Evolutionary conservation across 2,797 vertebrate species (phyloP), one percentile per base, ranked within the genome.

Genomic region (Phataginus tetradactyla): DNA sequence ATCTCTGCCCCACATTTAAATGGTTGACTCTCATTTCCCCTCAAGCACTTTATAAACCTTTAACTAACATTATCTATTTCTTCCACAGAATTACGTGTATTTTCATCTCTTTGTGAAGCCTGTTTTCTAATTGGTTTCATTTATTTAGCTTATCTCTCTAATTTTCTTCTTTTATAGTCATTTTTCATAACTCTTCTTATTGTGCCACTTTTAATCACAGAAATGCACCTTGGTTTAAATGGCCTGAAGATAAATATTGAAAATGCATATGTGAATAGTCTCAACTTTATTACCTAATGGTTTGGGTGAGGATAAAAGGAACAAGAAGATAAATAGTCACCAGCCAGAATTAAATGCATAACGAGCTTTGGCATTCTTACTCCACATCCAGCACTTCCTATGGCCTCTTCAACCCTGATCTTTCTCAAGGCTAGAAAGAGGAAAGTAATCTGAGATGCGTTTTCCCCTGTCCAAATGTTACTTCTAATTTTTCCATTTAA

Each of bases 181-280:
- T 97, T 98, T 97, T 97, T 98, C 97, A 95, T 92, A 97, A 97
- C 80, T 96, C 95, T 88, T 78, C 94, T 97, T 85, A 95, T 97
- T 96, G 97, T 86, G 80, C 80, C 77, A 83, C 93, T 97, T 98
- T 98, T 97, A 98, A 98, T 98, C 97, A 97, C 21, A 20, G 84
- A 97, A 97, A 97, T 97, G 96, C 96, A 98, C 97, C 98, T 97
- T 97, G 97, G 97, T 98, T 97, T 97, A 98, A 98, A 97, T 97
- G 91, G 90, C 94, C 97, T 95, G 84, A 81, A 98, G 97, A 97
- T 97, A 98, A 97, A 98, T 97, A 97, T 94, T 98, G 97, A 97
- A 98, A 97, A 97, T 77, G 74, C 96, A 91, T 97, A 96, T 95
- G 91, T 79, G 87, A 97, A 94, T 94, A 95, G 93, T 95, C 93